Conservation (phyloP, 2,113 vertebrate species). For the Pollachius pollachius region DNA sequence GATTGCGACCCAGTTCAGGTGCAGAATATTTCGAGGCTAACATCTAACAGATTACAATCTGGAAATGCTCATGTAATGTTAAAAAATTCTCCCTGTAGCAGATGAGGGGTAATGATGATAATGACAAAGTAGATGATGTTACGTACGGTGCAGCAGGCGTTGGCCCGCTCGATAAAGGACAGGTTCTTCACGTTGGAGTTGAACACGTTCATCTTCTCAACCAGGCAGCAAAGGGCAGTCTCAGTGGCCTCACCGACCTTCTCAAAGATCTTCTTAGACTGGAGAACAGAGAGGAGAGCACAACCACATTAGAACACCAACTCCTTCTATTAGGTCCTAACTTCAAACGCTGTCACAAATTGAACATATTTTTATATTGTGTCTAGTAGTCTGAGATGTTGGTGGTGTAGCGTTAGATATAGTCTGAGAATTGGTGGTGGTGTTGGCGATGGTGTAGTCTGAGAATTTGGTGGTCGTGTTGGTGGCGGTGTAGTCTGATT, state of each 20-base stretch:
- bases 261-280: constrained; percentile 90
- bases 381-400: background rate
- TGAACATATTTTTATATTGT: background rate
- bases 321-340: too few relatives aligned
- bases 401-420: background rate
- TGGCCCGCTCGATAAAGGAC: constrained; percentile 85
- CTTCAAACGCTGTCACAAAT: background rate
- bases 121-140: background rate
- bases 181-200: constrained; percentile 79
- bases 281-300: constrained; percentile 12
- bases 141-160: constrained; percentile 86
- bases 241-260: constrained; percentile 95
- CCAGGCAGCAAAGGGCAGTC: constrained; percentile 87
- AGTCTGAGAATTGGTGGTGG: too few relatives aligned
- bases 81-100: too few relatives aligned
- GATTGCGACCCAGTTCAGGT: too few relatives aligned
- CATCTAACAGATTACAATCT: too few relatives aligned
- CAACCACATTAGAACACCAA: too few relatives aligned
- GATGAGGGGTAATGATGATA: too few relatives aligned
- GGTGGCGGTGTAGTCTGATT: background rate
- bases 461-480: too few relatives aligned
- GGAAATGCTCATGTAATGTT: too few relatives aligned
- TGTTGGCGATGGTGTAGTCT: too few relatives aligned
- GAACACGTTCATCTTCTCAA: constrained; percentile 97
- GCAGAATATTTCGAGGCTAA: too few relatives aligned